Conservation (phyloP, 2,797 vertebrate species). For the Nothura maculosa region DNA sequence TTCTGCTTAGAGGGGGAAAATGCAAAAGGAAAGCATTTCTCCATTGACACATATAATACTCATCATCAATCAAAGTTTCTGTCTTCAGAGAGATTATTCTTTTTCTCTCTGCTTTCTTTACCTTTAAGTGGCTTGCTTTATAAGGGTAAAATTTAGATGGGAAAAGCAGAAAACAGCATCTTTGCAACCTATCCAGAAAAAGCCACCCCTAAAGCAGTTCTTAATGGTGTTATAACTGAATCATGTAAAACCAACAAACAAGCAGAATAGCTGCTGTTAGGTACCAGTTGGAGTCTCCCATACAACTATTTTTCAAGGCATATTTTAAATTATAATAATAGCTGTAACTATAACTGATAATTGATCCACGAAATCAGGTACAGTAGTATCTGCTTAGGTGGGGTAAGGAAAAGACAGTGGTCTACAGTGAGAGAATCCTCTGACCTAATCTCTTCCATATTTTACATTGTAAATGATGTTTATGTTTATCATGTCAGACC, state of each 20-base stretch:
- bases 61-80: not conserved
- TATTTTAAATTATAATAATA: conserved; percentile 37
- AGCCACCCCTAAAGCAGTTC: not conserved
- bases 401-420: not conserved
- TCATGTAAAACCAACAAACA: not conserved
- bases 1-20: not conserved
- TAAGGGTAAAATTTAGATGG: not conserved
- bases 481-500: not conserved
- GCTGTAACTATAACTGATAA: not conserved
- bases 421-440: not conserved
- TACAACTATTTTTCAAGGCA: conserved; percentile 13
- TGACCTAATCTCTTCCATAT: not conserved
- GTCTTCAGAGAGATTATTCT: not conserved
- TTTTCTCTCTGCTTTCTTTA: not conserved
- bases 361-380: not conserved
- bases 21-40: not conserved
- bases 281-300: not conserved
- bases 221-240: not conserved
- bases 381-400: not conserved
- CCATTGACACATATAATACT: not conserved
- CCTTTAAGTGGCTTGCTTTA: not conserved
- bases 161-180: not conserved
- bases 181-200: not conserved
- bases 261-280: not conserved
- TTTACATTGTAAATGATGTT: conserved; percentile 15